phyloP scores from a whole-genome alignment of 2,797 vertebrate genomes.

The Tarsius wallacei region DNA sequence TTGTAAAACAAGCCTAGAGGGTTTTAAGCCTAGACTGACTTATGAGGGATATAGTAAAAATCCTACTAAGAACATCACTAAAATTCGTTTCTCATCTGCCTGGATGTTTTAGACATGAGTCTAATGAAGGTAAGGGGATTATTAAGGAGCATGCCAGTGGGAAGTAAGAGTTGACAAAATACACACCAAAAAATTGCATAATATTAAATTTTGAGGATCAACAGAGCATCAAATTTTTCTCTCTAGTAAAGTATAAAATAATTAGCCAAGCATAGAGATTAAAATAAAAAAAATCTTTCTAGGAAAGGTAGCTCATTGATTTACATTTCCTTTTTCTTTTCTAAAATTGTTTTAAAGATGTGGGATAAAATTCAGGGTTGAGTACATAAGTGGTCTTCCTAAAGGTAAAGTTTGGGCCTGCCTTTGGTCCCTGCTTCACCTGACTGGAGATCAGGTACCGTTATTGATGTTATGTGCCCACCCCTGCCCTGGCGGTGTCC shows the following conservation, averaged over 20 bases:
- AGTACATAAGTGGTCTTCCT: too few relatives aligned
- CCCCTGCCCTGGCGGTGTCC: too few relatives aligned
- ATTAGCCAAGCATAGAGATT: neutral
- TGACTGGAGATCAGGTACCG: too few relatives aligned
- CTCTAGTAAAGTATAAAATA: neutral
- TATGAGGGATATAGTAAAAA: constrained; percentile 41
- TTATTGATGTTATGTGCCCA: too few relatives aligned
- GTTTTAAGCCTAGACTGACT: neutral
- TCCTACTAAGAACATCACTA: neutral
- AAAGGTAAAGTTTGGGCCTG: too few relatives aligned
- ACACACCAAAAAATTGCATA: neutral
- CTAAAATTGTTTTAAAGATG: too few relatives aligned
- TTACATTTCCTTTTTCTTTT: neutral
- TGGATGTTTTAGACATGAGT: neutral
- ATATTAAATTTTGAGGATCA: neutral
- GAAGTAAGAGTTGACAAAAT: neutral
- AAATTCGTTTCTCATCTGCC: constrained; percentile 49
- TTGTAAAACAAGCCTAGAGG: neutral
- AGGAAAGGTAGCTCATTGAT: neutral
- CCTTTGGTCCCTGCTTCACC: too few relatives aligned
- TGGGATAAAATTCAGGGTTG: too few relatives aligned
- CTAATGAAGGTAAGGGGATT: neutral
- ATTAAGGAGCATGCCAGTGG: neutral
- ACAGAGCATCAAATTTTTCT: neutral
- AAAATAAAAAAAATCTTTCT: constrained; percentile 24